phyloP scores from a whole-genome alignment of 2,797 vertebrate genomes.

The Melanotaenia parkinsoni region DNA sequence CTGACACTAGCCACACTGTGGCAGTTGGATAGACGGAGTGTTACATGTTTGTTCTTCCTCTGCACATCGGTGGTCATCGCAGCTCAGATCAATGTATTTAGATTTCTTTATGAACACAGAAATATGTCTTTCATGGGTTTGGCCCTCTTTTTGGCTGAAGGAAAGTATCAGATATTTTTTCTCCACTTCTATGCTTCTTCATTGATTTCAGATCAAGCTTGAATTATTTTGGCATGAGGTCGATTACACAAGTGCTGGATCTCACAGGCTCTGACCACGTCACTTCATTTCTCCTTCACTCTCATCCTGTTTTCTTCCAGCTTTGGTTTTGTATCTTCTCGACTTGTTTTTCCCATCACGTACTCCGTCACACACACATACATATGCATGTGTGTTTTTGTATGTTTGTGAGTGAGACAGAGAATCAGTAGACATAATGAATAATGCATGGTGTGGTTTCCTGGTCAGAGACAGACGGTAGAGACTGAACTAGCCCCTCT shows the following conservation, averaged over 20 bases:
- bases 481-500: constrained; percentile 61
- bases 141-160: constrained; percentile 32
- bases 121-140: constrained; percentile 46
- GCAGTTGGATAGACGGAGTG: constrained; percentile 37
- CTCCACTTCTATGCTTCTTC: constrained; percentile 31
- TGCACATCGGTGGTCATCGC: constrained; percentile 26
- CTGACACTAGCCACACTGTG: constrained; percentile 14
- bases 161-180: constrained; percentile 52
- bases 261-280: constrained; percentile 41
- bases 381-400: constrained; percentile 2
- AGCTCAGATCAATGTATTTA: constrained; percentile 50
- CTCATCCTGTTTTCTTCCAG: constrained; percentile 5
- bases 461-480: constrained; percentile 67
- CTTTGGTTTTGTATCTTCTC: constrained; percentile 29
- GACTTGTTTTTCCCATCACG: constrained; percentile 12
- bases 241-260: constrained; percentile 62
- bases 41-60: constrained; percentile 21
- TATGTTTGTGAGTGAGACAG: background rate
- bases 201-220: constrained; percentile 73
- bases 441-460: constrained; percentile 77
- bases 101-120: constrained; percentile 38
- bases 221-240: constrained; percentile 68
- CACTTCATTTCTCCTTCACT: constrained; percentile 6
- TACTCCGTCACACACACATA: constrained; percentile 3
- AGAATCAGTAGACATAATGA: constrained; percentile 55